Base-by-base conservation (phyloP, 2,797 vertebrate species). In the Gobionotothen gibberifrons region DNA sequence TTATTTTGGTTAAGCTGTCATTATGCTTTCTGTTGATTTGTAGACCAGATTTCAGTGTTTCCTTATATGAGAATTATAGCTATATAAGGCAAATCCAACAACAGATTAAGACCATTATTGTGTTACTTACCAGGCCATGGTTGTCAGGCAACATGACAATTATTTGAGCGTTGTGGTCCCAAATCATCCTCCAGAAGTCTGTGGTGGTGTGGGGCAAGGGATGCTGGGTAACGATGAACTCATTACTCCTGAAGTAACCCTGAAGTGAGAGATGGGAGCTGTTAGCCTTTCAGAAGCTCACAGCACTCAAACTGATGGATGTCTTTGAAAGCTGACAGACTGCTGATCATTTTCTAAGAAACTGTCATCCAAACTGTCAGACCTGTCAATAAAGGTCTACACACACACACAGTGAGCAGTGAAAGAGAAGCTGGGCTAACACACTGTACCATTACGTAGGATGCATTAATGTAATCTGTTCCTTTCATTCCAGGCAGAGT, bases 121-220 rank as follows among this genome's bases (percentile, higher is more conserved):
- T 56, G 36, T 49, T 46, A 92, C 97, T 93, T 88, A 99, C 98
- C 93, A 99, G 92, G 87, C 98, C 95, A 86, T 97, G 97, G 95
- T 97, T 98, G 92, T 99, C 98, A 0, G 98, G 97, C 93, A 99
- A 92, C 98, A 99, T 99, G 93, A 99, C 96, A 26, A 99, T 99
- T 89, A 99, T 98, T 93, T 99, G 98, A 74, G 97, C 97, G 0
- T 99, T 99, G 86, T 99, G 98, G 92, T 99, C 98, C 98, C 98
- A 99, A 85, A 99, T 99, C 98, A 99, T 99, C 83, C 98, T 93
- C 98, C 98, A 99, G 94, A 99, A 99, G 84, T 99, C 98, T 87
- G 97, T 99, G 85, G 97, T 99, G 2, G 98, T 99, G 78, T 99
- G 97, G 76, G 98, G 98, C 93, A 99, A 94, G 42, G 98, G 98